A percentile compares a stretch with the other conserved stretches of the same genome.
These are phyloP conservation scores for Erethizon dorsatum DNA, from an alignment of 2,797 vertebrate species.

Conservation along the genomic window DNA sequence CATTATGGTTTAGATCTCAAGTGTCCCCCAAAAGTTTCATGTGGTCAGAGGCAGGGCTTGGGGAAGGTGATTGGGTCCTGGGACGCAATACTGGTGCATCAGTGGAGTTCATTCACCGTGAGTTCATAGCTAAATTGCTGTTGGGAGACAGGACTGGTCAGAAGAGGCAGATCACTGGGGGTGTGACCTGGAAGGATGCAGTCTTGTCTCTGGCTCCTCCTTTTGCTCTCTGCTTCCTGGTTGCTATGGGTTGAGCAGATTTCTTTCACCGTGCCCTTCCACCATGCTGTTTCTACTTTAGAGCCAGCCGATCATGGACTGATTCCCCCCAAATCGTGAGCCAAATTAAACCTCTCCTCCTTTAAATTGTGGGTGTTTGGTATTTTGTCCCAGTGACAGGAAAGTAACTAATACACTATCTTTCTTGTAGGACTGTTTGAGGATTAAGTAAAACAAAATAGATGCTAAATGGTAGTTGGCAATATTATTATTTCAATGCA, in stretches of 20 bases:
- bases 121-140: not conserved
- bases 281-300: not conserved
- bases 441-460: conserved; percentile 49
- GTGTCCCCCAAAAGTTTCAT: not conserved
- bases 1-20: not conserved
- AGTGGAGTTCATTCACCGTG: not conserved
- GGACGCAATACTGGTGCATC: not conserved
- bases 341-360: not conserved
- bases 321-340: not conserved
- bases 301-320: not conserved
- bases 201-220: not conserved
- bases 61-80: not conserved
- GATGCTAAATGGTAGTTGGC: not conserved
- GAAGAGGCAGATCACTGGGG: not conserved
- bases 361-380: not conserved
- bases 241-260: not conserved
- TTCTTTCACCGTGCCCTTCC: not conserved
- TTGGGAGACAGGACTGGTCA: not conserved
- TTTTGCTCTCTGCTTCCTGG: not conserved
- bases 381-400: not conserved
- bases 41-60: not conserved
- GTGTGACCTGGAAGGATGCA: too few relatives aligned
- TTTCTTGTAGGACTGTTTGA: conserved; percentile 17
- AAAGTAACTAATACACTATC: not conserved
- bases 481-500: conserved; percentile 51